phyloP scores from a whole-genome alignment of 2,797 vertebrate species.

The Micromesistius poutassou region DNA sequence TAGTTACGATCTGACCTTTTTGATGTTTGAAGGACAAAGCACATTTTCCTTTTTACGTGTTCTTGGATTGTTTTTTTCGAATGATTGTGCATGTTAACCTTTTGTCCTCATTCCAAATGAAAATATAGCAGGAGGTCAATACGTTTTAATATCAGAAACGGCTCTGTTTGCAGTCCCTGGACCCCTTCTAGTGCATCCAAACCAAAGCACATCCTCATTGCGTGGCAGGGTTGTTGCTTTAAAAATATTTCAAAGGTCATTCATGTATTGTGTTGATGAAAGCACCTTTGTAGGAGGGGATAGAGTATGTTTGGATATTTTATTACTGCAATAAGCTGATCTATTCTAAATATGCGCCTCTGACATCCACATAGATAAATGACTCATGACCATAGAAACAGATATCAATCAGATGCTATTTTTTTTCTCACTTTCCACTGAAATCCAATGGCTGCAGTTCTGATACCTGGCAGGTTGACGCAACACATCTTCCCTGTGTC shows the following conservation, averaged over 20 bases:
- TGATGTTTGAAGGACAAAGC: not conserved
- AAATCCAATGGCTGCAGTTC: not conserved
- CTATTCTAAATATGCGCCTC: not conserved
- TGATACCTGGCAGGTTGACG: not conserved
- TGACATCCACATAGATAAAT: slow-evolving; percentile 1
- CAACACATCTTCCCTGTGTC: not conserved
- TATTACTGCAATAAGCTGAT: not conserved
- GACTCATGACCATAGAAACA: not conserved
- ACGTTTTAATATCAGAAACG: not conserved
- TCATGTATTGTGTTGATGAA: no score
- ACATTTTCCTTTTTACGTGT: not conserved
- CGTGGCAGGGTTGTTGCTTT: not conserved
- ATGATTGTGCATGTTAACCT: not conserved
- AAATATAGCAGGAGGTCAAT: not conserved
- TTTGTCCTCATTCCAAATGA: not conserved
- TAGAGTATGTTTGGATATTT: not conserved
- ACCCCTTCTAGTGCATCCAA: not conserved
- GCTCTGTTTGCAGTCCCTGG: not conserved
- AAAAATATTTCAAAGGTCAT: not conserved
- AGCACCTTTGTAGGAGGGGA: not conserved
- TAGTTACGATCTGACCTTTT: not conserved
- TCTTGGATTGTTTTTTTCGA: not conserved
- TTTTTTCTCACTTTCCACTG: not conserved
- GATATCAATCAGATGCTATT: not conserved
- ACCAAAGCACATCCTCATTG: not conserved